These are phyloP conservation scores for Ceyx melanurus DNA, from an alignment of 2,113 vertebrate species.

Conservation along the genomic window DNA sequence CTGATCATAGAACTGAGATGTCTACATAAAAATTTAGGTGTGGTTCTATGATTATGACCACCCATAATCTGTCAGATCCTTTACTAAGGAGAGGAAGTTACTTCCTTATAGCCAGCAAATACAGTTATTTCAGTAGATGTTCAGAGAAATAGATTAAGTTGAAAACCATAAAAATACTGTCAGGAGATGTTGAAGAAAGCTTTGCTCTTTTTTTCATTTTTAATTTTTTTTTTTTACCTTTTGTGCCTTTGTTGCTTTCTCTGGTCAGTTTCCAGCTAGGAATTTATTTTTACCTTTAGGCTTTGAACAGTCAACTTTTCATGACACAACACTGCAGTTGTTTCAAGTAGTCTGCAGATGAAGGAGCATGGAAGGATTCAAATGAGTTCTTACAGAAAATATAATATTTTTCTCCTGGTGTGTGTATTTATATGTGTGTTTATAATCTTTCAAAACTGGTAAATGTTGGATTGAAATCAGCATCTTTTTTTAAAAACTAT, in stretches of 20 bases:
- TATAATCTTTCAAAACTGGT: not conserved
- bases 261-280: not conserved
- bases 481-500: not conserved
- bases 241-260: not conserved
- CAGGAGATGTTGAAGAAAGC: not conserved
- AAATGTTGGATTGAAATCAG: not conserved
- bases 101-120: not conserved
- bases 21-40: not conserved
- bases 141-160: not conserved
- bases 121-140: not conserved
- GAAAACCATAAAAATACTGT: not conserved
- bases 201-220: not conserved
- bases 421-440: not conserved
- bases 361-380: not conserved
- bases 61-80: not conserved
- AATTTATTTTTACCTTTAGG: not conserved
- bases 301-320: not conserved
- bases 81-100: not conserved
- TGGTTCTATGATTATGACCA: not conserved
- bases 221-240: not conserved
- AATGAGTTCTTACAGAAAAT: not conserved
- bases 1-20: not conserved
- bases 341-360: not conserved
- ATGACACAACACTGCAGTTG: not conserved
- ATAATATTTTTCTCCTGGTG: not conserved